Base-by-base conservation (phyloP, 2,797 vertebrate genomes). In the Oophaga sylvatica region DNA sequence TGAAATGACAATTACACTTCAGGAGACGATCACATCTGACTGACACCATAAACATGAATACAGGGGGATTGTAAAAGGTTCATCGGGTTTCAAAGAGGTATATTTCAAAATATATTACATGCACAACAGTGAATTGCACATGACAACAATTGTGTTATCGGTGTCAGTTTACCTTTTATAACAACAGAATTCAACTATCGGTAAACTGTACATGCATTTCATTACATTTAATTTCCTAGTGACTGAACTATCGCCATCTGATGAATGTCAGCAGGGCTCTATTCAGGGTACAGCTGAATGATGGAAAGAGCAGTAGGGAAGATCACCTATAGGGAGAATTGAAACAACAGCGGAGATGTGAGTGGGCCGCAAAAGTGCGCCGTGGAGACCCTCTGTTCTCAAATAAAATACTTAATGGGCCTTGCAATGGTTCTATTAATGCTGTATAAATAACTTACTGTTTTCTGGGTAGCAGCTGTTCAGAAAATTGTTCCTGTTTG, bases 391-490 rank as follows among this genome's bases (percentile, higher is more conserved):
- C 29, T 77, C 3, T 29, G 70, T 67, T 59, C 68, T 17, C 26
- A 85, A 1, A 76, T 78, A 29, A 10, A 57, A 81, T 59, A 79
- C 87, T 81, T 89, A 81, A 70, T 78, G 63, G 16, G 31, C 13
- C 67, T 89, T 53, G 70, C 60, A 86, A 67, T 75, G 79, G 62
- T n/a, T n/a, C 77, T 35, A 67, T 67, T 88, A 29, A 59, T 83
- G 48, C 9, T 76, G 75, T 68, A 83, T 78, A 83, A 83, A 78
- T 86, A 81, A 86, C 53, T 17, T 41, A 41, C 65, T 81, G 67
- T 35, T 71, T 86, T 86, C 29, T 71, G 48, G 53, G n/a, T 17
- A 77, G 79, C 84, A 79, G 75, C 84, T 78, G 84, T n/a, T 45
- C 82, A 60, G 31, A 62, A 63, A 62, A 41, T 73, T 41, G 1